Evolutionary conservation across 2,888 invertebrate species (phyloP), one percentile per base, ranked within the genome.

Genomic region (Lomographa bimaculata): DNA sequence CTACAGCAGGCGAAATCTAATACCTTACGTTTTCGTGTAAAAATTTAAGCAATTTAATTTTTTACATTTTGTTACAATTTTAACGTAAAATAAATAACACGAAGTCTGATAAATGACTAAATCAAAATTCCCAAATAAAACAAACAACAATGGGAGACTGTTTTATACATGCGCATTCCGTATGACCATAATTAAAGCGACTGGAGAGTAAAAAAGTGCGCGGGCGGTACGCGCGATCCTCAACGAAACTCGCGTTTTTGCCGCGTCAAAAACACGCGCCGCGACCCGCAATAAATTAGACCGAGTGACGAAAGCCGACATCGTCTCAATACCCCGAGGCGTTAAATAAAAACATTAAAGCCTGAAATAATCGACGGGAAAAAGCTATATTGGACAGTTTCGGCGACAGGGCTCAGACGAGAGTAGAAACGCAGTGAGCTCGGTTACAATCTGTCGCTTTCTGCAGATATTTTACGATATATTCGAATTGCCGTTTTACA

Each of bases 341-440:
- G 83, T 79, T 84, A 85, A 87, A 86, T 87, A 87, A 89, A 89
- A 87, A 87, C 87, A 86, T 87, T 86, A 89, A 86, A 79, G 76
- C 68, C 74, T 75, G 76, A 78, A 86, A 87, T 87, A 85, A 86
- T 84, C 79, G 72, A 64, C 66, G 59, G 64, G 79, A 80, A 84
- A 86, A 84, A 79, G 73, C 65, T 68, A 80, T 81, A 78, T 77
- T 68, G 74, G 75, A 78, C 80, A 76, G 79, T 79, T 86, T 85
- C 82, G 85, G 85, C 63, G 72, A 74, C 75, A 71, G 64, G 61
- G 55, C 62, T 47, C 43, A 30, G 57, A 66, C 71, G 71, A 63
- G 71, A 67, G 63, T 60, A 57, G 63, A 66, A 61, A 64, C 64
- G 14, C 14, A 4, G n/a, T n/a, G n/a, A n/a, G 57, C 57, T 57